Evolutionary conservation across 1,140 invertebrate genomes (phyloP), one percentile per base, ranked within the genome.

Genomic region (Cotesia typhae): DNA sequence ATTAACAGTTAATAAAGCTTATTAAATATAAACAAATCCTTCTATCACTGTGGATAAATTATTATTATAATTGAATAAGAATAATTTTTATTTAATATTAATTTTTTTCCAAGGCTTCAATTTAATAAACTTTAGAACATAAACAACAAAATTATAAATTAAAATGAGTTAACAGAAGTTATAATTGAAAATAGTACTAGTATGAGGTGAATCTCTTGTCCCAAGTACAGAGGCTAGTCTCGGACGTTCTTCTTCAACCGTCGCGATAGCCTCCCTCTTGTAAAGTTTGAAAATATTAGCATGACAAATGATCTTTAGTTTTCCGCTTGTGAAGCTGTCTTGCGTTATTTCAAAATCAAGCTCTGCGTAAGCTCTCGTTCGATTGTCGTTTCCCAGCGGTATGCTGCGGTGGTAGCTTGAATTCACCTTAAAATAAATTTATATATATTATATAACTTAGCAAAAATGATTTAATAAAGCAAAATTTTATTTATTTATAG

Each of bases 181-280:
- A n/a, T 37, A 64, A 35, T n/a, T 14, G 37, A n/a, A 64, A 65
- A 74, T 70, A 67, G 57, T 41, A 86, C 84, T 80, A 51, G 76
- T 80, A 36, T 82, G 83, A 69, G 86, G 85, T 28, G 88, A 88
- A 82, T 91, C 90, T 52, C 90, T 88, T 51, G 90, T 91, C 70
- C 90, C 90, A 81, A 92, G 85, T 38, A 92, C 90, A 3, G 90
- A 90, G 37, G 90, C 91, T 41, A 92, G 87, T 79, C 90, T 87
- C 36, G 91, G 91, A 75, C 89, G 86, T 82, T 92, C 90, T 80
- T 92, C 91, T 73, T 90, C 90, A 53, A 92, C 78, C n/a, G 88
- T 76, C 4, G 90, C 78, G 20, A 87, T 88, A 10, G 86, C 85
- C 73, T 87, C 83, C 65, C 86, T 85, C 35, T 85, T 85, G 84